phyloP scores from a whole-genome alignment of 2,797 vertebrate genomes.

The Sarcoramphus papa region DNA sequence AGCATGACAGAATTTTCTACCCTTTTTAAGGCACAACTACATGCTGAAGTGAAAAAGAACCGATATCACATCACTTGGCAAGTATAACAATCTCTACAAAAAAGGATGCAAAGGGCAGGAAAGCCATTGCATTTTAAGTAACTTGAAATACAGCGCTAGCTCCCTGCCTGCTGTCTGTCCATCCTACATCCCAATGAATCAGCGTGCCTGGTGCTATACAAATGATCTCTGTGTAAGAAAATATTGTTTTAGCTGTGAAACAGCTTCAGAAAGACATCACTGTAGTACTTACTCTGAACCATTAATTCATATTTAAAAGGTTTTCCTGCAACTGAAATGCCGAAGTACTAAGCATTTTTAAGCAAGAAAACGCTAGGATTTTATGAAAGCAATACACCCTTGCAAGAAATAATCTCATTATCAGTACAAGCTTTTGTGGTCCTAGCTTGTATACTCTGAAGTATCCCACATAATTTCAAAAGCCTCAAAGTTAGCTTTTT shows the following conservation, averaged over 20 bases:
- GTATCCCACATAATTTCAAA: neutral
- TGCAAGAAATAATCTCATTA: neutral
- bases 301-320: neutral
- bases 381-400: neutral
- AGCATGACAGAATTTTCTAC: neutral
- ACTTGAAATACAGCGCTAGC: neutral
- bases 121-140: neutral
- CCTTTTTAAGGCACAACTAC: neutral
- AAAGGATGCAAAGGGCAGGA: neutral
- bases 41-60: neutral
- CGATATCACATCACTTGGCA: neutral
- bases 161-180: neutral
- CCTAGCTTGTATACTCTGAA: neutral
- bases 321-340: neutral
- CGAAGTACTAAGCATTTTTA: neutral
- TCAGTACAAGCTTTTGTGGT: neutral
- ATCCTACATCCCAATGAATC: neutral
- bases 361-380: neutral
- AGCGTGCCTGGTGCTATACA: rapidly evolving
- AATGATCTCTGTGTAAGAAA: neutral
- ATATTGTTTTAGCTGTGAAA: neutral
- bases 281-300: neutral
- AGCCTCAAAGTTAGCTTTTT: neutral
- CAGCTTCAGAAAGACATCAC: neutral
- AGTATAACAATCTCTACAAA: neutral